Evolutionary conservation across 1,140 invertebrate species (phyloP).

Genomic region (Pachyrhynchus sulphureomaculatus): DNA sequence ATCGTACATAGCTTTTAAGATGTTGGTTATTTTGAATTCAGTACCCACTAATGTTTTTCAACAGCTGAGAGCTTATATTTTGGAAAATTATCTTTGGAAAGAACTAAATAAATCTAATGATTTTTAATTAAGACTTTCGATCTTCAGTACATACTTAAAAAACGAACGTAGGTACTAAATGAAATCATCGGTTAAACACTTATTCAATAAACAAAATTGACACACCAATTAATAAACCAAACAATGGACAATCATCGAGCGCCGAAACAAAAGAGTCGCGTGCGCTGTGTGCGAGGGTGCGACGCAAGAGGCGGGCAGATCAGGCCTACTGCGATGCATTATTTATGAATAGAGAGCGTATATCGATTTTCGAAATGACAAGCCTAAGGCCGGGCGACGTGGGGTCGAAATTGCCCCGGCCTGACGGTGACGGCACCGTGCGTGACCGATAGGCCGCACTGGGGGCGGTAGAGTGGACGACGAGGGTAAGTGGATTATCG

Average conservation of each 20-base stretch:
- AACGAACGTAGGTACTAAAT: too few species aligned
- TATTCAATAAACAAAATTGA: slow-evolving; percentile 9
- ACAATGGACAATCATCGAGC: slow-evolving; percentile 27
- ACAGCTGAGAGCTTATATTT: too few species aligned
- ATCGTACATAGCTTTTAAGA: too few species aligned
- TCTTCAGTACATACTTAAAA: too few species aligned
- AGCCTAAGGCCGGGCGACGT: slow-evolving; percentile 8
- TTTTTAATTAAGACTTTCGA: too few species aligned
- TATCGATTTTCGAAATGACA: slow-evolving; percentile 20
- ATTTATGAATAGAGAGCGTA: slow-evolving; percentile 23
- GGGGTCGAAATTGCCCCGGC: background rate
- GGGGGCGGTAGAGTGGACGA: slow-evolving; percentile 21
- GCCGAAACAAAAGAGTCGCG: slow-evolving; percentile 26
- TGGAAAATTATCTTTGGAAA: too few species aligned
- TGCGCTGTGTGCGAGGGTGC: background rate
- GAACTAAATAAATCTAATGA: too few species aligned
- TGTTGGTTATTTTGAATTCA: too few species aligned
- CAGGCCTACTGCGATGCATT: slow-evolving; percentile 27
- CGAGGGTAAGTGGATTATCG: slow-evolving; percentile 23
- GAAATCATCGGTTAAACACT: background rate
- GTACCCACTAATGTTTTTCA: too few species aligned
- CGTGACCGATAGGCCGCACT: slow-evolving; percentile 22
- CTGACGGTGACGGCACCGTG: slow-evolving; percentile 8
- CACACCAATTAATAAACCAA: slow-evolving; percentile 20
- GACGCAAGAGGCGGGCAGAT: slow-evolving; percentile 20